Evolutionary conservation across 2,888 invertebrate species (phyloP), one percentile per base, ranked within the genome.

Genomic region (Drosophila robusta): DNA sequence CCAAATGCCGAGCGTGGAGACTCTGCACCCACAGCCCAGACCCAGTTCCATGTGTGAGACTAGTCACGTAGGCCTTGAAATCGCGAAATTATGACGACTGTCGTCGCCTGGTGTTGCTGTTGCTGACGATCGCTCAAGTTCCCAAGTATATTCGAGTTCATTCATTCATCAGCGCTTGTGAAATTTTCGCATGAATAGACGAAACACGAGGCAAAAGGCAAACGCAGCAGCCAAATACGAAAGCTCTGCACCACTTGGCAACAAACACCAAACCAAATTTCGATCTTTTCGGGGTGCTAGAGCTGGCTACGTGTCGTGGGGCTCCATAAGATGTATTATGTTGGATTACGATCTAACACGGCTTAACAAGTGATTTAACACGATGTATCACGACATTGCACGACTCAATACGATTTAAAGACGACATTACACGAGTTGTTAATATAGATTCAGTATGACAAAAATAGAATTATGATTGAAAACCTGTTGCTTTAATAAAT

Each of bases 21-120:
- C 75, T 75, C 84, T 71, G 78, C 71, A 69, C 80, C 78, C 75
- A 34, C 38, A 66, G 51, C 61, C 47, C 70, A 70, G 61, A 62
- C 69, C 71, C 58, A 57, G 54, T 46, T 57, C 50, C 79, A 61
- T 75, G 72, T 81, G 88, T 88, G 85, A 88, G 84, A 73, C 79
- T 75, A 88, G 85, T 86, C 85, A 86, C 85, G 85, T 86, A 86
- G 85, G 85, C 85, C 89, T 88, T 88, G 88, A 88, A 88, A 78
- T 70, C 49, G 75, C 63, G 64, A 82, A 85, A 76, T 81, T 80
- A 55, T 79, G 77, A 83, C 80, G 75, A 36, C 63, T 49, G 70
- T 39, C 41, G 68, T 24, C 51, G 51, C 38, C 16, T 14, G 34
- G 8, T 45, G 45, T 14, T 57, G 55, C 4, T 57, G 47, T 39